Percentiles rank a stretch among this genome's conserved stretches.
phyloP scores from a whole-genome alignment of 2,113 vertebrate genomes.

The Muntiacus muntjak region DNA sequence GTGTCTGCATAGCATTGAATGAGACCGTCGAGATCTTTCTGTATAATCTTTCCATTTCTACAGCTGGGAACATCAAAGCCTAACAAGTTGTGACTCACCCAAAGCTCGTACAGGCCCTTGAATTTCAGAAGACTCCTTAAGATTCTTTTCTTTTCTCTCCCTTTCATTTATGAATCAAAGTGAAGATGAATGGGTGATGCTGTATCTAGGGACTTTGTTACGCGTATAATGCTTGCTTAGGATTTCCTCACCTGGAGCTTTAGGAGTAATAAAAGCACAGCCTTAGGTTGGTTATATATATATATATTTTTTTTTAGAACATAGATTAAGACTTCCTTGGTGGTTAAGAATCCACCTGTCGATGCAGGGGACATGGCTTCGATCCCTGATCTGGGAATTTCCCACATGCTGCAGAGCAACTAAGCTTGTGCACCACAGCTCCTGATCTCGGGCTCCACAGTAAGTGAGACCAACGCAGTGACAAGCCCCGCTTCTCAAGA shows the following conservation, averaged over 20 bases:
- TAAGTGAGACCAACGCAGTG: not conserved
- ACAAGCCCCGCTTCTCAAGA: not conserved
- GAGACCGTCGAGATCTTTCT: conserved; percentile 43
- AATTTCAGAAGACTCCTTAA: not conserved
- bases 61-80: not conserved
- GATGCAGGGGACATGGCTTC: not conserved
- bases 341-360: not conserved
- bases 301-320: not conserved
- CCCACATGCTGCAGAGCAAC: not conserved
- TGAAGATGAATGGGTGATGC: not conserved
- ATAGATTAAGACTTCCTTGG: not conserved
- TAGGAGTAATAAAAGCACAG: not conserved
- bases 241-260: not conserved
- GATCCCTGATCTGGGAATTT: not conserved
- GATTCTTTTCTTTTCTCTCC: not conserved
- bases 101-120: not conserved
- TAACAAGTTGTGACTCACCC: not conserved
- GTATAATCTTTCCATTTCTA: conserved; percentile 15
- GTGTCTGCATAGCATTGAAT: conserved; percentile 26
- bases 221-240: not conserved
- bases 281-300: not conserved
- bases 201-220: not conserved
- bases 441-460: not conserved
- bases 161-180: not conserved
- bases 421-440: too few relatives aligned